Conservation (phyloP, 2,113 vertebrate genomes). For the Regulus satrapa region DNA sequence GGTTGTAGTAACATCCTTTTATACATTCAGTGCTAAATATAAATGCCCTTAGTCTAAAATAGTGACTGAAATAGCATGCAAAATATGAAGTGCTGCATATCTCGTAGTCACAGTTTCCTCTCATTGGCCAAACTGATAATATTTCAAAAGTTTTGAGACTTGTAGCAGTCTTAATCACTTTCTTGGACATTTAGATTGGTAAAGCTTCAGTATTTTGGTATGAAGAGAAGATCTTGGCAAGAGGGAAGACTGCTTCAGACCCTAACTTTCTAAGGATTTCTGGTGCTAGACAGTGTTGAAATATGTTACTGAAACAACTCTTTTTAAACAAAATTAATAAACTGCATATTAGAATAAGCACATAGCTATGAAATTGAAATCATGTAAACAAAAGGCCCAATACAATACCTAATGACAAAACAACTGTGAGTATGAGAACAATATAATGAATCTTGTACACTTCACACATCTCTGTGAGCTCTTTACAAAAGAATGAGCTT, state of each 20-base stretch:
- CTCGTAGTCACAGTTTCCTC: not conserved
- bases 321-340: not conserved
- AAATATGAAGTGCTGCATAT: not conserved
- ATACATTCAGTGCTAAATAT: not conserved
- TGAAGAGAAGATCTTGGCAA: not conserved
- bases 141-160: not conserved
- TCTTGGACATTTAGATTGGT: too few species aligned
- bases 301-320: not conserved
- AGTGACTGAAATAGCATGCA: not conserved
- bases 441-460: not conserved
- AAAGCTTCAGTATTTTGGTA: not conserved
- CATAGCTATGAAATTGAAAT: not conserved
- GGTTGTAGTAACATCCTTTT: not conserved
- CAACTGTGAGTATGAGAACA: not conserved
- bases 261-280: not conserved
- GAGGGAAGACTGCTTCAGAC: not conserved
- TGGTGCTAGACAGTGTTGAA: not conserved
- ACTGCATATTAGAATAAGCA: not conserved
- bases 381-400: not conserved
- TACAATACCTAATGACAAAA: not conserved
- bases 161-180: not conserved
- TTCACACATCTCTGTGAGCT: not conserved
- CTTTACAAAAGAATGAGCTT: not conserved
- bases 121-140: not conserved
- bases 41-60: not conserved